Evolutionary conservation across 1,140 invertebrate genomes (phyloP).

Genomic region (Drosophila ohnishii): DNA sequence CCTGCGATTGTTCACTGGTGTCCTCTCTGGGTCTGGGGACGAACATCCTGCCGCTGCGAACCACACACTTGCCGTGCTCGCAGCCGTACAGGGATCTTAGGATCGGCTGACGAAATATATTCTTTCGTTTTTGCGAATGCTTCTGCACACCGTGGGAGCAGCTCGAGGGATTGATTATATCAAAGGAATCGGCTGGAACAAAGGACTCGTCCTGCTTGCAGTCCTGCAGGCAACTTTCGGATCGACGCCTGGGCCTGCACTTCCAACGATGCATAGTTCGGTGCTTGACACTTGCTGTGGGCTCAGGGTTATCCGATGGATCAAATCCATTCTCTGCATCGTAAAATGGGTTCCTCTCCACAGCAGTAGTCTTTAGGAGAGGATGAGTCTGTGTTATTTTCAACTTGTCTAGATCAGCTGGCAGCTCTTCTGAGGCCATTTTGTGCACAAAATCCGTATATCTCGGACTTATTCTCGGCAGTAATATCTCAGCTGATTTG

Average conservation of each 20-base stretch:
- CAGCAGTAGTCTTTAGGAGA: slow-evolving; percentile 14
- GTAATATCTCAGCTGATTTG: background rate
- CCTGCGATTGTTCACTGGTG: slow-evolving; percentile 22
- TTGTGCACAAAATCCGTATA: background rate
- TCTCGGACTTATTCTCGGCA: background rate
- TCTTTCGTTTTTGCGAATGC: slow-evolving; percentile 41
- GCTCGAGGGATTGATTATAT: slow-evolving; percentile 46
- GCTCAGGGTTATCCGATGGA: slow-evolving; percentile 5
- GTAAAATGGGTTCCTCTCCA: slow-evolving; percentile 39
- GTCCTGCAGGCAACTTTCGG: slow-evolving; percentile 65
- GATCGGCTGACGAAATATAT: slow-evolving; percentile 62
- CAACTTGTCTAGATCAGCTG: slow-evolving; percentile 44
- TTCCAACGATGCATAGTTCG: slow-evolving; percentile 46
- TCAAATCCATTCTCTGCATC: slow-evolving; percentile 41
- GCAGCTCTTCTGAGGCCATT: slow-evolving; percentile 35
- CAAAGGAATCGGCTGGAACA: slow-evolving; percentile 19
- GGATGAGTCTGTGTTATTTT: slow-evolving; percentile 51
- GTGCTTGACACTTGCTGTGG: slow-evolving; percentile 12
- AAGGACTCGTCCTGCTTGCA: slow-evolving; percentile 40
- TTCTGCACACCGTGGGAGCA: slow-evolving; percentile 53
- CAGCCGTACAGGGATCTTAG: slow-evolving; percentile 47
- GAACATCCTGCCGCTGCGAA: slow-evolving; percentile 30
- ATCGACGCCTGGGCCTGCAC: slow-evolving; percentile 59
- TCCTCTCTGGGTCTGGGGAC: slow-evolving; percentile 27
- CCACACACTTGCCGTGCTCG: slow-evolving; percentile 45